Conservation (phyloP, 92 coral and sea anemone genomes). For the Heliopora coerulea region DNA sequence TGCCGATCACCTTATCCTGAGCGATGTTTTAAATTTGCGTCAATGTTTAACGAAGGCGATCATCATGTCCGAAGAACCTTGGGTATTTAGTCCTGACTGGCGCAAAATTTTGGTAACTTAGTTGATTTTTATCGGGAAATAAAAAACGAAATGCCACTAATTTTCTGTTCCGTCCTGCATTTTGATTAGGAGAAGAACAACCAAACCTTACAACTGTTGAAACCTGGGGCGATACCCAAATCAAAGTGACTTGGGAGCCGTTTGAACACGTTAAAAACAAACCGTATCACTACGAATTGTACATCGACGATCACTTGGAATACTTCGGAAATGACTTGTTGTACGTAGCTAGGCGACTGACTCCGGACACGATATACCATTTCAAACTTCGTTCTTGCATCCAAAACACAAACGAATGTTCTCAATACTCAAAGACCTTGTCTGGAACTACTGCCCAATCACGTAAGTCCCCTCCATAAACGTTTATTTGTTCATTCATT, state of each 20-base stretch:
- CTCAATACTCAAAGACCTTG: conserved; percentile 67
- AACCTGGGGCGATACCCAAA: conserved; percentile 77
- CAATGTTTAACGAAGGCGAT: too few relatives aligned
- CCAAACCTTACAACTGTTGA: conserved; percentile 69
- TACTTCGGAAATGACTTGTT: conserved; percentile 90
- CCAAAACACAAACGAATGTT: conserved; percentile 73
- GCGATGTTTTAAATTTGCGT: too few relatives aligned
- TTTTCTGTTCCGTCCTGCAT: too few relatives aligned
- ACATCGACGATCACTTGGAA: conserved; percentile 85
- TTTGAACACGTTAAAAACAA: background rate
- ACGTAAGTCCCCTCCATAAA: conserved; percentile 51
- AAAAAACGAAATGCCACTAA: too few relatives aligned
- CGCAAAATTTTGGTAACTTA: too few relatives aligned
- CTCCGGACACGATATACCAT: conserved; percentile 82
- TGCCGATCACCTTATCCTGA: too few relatives aligned
- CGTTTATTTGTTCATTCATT: too few relatives aligned
- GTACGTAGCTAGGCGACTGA: conserved; percentile 87
- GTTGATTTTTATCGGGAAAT: too few relatives aligned
- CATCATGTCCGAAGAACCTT: too few relatives aligned
- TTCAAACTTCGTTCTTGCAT: conserved; percentile 91
- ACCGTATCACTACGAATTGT: conserved; percentile 79
- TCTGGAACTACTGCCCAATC: conserved; percentile 65
- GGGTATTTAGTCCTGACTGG: too few relatives aligned
- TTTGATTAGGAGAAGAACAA: conserved; percentile 5
- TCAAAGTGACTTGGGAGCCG: conserved; percentile 85